Evolutionary conservation across 2,797 vertebrate species (phyloP).

Genomic region (Hylomyscus alleni): DNA sequence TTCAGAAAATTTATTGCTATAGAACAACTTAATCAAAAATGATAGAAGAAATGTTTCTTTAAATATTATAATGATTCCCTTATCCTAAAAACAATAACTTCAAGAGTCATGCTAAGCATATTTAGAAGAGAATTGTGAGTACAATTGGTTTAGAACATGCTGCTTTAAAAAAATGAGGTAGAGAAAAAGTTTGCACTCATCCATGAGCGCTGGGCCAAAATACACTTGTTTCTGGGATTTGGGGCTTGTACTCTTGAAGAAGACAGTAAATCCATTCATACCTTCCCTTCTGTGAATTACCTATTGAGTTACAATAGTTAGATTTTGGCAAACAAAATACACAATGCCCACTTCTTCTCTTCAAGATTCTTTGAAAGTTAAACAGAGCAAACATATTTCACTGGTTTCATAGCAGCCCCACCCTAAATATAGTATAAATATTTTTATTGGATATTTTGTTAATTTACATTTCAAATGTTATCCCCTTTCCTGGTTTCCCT

Average conservation of each 20-base stretch:
- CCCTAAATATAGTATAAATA: neutral
- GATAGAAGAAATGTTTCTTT: neutral
- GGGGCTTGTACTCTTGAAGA: neutral
- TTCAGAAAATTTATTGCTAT: conserved; percentile 43
- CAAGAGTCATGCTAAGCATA: neutral
- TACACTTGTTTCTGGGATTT: neutral
- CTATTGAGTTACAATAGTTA: neutral
- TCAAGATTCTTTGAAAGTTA: conserved; percentile 24
- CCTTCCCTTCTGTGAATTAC: neutral
- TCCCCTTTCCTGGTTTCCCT: too few relatives aligned
- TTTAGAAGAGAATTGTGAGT: neutral
- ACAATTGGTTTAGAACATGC: conserved; percentile 2
- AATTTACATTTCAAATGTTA: too few relatives aligned
- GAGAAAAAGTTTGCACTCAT: neutral
- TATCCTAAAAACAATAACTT: neutral
- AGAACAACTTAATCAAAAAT: neutral
- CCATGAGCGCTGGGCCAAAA: neutral
- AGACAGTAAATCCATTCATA: neutral
- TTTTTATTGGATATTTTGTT: neutral
- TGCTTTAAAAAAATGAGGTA: conserved; percentile 44
- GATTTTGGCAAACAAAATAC: neutral
- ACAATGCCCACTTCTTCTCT: neutral
- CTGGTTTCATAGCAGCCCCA: neutral
- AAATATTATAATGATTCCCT: neutral
- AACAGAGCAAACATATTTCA: neutral